Evolutionary conservation across 2,113 vertebrate species (phyloP), one percentile per base, ranked within the genome.

Genomic region (Sinocyclocheilus grahami): DNA sequence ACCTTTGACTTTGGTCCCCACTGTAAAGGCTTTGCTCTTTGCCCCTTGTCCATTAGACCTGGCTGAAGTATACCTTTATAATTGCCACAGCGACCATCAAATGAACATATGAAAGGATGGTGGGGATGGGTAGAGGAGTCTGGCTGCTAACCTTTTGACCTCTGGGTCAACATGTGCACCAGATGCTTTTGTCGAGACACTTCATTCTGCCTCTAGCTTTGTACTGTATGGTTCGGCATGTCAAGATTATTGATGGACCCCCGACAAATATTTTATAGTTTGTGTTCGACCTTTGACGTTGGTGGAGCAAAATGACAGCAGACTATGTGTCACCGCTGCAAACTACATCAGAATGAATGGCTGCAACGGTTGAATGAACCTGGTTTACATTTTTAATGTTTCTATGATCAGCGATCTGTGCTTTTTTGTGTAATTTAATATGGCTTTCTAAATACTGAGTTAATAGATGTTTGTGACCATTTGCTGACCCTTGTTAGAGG

Each of bases 1-100:
- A 94, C 94, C 94, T 95, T 95, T 95, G 93, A 94, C 95, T 94
- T 86, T 69, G 60, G 89, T 91, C 92, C 88, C 90, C 91, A 90
- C 91, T 94, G 93, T 92, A 94, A 93, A 94, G 92, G 89, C 91
- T 93, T 90, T 93, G 92, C 94, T 89, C 94, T 94, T 94, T 96
- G 82, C 91, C 92, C 94, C 91, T 93, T 86, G 92, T 90, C 93
- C 92, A 94, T 94, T 95, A 95, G 94, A 94, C 92, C 91, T 91
- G 92, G 92, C 92, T 95, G 91, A 94, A 94, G 92, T 94, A 95
- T 94, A 95, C 95, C 92, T 94, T 95, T 93, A 94, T 95, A 94
- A 95, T 94, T 94, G 91, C 91, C 89, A 90, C 89, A 86, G 89
- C 88, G 88, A 83, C 92, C 92, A 95, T 94, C 92, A 94, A 94